These are phyloP conservation scores for Branchipolynoe longqiensis DNA, from an alignment of 2,888 invertebrate genomes.

Conservation along the genomic window DNA sequence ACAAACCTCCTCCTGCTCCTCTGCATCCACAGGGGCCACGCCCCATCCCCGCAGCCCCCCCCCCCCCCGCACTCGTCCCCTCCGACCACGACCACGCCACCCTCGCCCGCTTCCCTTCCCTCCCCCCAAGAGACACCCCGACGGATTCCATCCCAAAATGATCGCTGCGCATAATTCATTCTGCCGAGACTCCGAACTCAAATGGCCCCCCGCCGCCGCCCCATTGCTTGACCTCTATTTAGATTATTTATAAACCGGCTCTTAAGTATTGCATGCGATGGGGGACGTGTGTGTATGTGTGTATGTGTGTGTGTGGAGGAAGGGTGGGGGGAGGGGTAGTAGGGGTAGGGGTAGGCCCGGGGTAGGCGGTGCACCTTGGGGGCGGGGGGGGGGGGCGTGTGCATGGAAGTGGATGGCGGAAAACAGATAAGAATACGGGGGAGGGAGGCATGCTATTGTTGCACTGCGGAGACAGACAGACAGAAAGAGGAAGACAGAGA, in stretches of 20 bases:
- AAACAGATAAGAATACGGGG: conserved; percentile 19
- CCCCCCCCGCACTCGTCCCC: too few relatives aligned
- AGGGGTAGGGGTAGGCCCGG: too few relatives aligned
- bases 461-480: not conserved
- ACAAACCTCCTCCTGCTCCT: too few relatives aligned
- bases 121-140: too few relatives aligned
- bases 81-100: too few relatives aligned
- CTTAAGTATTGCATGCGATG: conserved; percentile 31
- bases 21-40: not conserved
- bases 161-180: conserved; percentile 16
- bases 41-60: not conserved
- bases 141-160: conserved; percentile 21
- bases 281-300: not conserved
- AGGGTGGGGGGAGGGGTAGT: too few relatives aligned
- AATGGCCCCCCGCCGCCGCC: not conserved
- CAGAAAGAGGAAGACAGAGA: too few relatives aligned
- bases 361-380: too few relatives aligned
- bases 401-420: conserved; percentile 28
- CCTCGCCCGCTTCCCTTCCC: too few relatives aligned
- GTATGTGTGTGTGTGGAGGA: too few relatives aligned
- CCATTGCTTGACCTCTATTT: not conserved
- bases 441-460: not conserved
- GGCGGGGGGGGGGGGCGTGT: too few relatives aligned
- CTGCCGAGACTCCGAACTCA: not conserved
- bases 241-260: conserved; percentile 9